phyloP scores from a whole-genome alignment of 2,888 invertebrate species.

The Drosophila yooni region DNA sequence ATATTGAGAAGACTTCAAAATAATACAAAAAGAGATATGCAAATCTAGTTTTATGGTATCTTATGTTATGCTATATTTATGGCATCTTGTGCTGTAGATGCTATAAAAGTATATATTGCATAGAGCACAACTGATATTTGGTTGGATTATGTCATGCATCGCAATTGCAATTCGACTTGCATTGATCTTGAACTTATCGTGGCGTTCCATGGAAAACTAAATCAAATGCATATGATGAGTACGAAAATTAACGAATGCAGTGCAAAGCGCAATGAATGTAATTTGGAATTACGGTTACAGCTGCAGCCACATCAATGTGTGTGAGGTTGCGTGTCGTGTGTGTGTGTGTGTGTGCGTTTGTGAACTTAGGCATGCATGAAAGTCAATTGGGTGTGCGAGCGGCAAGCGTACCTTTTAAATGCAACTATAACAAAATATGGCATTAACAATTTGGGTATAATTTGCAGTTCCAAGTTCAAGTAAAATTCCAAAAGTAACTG shows the following conservation, averaged over 20 bases:
- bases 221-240: constrained; percentile 28
- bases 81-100: neutral
- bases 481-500: constrained; percentile 20
- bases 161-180: constrained; percentile 14
- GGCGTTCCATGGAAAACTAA: constrained; percentile 20
- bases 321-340: constrained; percentile 1
- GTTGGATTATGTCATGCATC: constrained; percentile 14
- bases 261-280: constrained; percentile 50
- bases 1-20: neutral
- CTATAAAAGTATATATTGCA: neutral
- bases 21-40: neutral
- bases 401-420: constrained; percentile 13
- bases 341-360: constrained; percentile 16
- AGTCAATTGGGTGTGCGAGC: constrained; percentile 64
- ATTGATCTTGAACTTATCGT: constrained; percentile 59
- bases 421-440: constrained; percentile 15
- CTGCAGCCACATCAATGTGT: constrained; percentile 32
- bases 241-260: constrained; percentile 58
- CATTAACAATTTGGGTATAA: constrained; percentile 26
- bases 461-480: constrained; percentile 27
- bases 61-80: too few relatives aligned
- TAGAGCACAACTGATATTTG: constrained; percentile 13
- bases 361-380: constrained; percentile 37
- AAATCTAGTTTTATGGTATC: too few relatives aligned
- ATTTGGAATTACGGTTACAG: constrained; percentile 52